phyloP scores from a whole-genome alignment of 2,113 vertebrate genomes.

The Cavia porcellus region DNA sequence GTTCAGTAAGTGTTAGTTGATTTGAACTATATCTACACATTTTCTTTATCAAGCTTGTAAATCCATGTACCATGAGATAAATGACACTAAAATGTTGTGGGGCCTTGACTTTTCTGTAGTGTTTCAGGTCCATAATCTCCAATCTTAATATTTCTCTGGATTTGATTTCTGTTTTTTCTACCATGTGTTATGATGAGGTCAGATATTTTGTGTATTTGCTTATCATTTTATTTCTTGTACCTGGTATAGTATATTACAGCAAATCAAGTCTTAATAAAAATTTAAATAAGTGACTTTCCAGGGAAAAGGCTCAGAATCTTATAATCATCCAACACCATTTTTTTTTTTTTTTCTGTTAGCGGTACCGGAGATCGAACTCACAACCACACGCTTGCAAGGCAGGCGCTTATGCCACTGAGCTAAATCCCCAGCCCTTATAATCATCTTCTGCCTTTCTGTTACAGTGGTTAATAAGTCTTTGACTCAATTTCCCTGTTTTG shows the following conservation, averaged over 20 bases:
- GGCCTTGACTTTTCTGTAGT: conserved; percentile 40
- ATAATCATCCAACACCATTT: not conserved
- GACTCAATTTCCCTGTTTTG: conserved; percentile 38
- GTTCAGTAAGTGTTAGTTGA: no score
- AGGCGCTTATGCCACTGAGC: no score
- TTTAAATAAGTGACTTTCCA: conserved; percentile 11
- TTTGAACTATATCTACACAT: not conserved
- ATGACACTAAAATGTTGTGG: not conserved
- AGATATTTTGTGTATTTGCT: conserved; percentile 11
- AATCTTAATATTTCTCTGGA: not conserved
- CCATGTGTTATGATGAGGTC: not conserved
- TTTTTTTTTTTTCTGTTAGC: no score
- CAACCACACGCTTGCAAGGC: no score
- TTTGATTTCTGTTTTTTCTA: not conserved
- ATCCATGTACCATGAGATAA: not conserved
- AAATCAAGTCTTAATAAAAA: conserved; percentile 16
- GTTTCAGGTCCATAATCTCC: not conserved
- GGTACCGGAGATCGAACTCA: no score
- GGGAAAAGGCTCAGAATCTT: conserved; percentile 47
- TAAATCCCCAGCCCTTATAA: not conserved
- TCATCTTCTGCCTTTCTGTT: not conserved
- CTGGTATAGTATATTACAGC: not conserved
- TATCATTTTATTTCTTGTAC: not conserved
- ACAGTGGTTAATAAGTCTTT: not conserved
- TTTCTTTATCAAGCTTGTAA: conserved; percentile 51